Percentiles rank a stretch among this genome's conserved stretches.
Conservation (phyloP, 2,888 invertebrate genomes). For the Nymphalis polychloros region DNA sequence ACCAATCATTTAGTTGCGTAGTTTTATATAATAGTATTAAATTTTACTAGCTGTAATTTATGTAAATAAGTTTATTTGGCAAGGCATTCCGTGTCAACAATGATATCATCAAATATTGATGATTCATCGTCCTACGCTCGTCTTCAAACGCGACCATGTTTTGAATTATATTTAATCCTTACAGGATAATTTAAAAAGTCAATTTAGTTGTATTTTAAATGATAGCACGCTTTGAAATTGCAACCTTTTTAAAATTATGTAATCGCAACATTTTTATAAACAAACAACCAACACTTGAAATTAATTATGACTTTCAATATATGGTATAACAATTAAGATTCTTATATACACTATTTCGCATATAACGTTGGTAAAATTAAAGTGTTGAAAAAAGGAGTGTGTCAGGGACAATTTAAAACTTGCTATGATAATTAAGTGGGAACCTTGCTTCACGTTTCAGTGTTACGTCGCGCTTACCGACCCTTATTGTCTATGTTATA, state of each 20-base stretch:
- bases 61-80: conserved; percentile 4
- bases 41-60: background rate
- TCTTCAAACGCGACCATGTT: conserved; percentile 17
- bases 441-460: conserved; percentile 10
- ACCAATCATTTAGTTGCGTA: conserved; percentile 37
- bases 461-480: background rate
- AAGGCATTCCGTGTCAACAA: conserved; percentile 26
- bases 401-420: conserved; percentile 29
- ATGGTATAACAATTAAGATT: no score
- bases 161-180: conserved; percentile 8
- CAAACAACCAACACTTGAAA: no score
- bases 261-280: no score
- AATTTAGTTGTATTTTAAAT: background rate
- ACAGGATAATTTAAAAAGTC: background rate
- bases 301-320: no score
- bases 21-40: conserved; percentile 33
- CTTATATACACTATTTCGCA: background rate
- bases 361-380: background rate
- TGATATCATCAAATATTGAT: conserved; percentile 30
- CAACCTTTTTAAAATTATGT: no score
- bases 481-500: background rate
- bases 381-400: conserved; percentile 12
- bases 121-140: conserved; percentile 26
- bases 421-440: conserved; percentile 29
- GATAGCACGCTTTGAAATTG: no score